These are phyloP conservation scores for Sminthopsis crassicaudata DNA, from an alignment of 2,113 vertebrate species.

Conservation along the genomic window DNA sequence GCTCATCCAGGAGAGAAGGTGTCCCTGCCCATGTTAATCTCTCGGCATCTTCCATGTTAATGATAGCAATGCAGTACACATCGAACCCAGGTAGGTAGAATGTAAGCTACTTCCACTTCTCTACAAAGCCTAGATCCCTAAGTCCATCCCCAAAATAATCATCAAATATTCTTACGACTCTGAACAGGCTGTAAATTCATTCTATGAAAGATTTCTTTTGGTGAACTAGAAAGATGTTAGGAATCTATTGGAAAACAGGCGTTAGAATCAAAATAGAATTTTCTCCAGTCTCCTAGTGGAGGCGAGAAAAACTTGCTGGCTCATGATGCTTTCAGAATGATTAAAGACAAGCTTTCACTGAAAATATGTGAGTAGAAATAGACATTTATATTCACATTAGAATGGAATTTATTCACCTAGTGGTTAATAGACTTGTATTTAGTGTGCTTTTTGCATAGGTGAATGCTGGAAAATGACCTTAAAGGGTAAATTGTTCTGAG, in stretches of 20 bases:
- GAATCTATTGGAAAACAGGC: constrained; percentile 18
- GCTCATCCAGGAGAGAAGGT: constrained; percentile 95
- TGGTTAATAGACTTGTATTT: neutral
- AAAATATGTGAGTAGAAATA: constrained; percentile 18
- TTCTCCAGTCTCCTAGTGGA: neutral
- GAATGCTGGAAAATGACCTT: constrained; percentile 42
- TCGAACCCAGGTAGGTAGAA: constrained; percentile 93
- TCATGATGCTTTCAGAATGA: constrained; percentile 47
- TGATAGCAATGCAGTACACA: constrained; percentile 99
- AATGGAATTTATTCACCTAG: neutral
- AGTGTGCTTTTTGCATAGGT: constrained; percentile 6
- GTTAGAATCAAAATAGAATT: constrained; percentile 43
- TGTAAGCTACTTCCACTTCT: neutral
- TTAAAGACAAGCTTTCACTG: constrained; percentile 27
- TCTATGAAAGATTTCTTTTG: constrained; percentile 7
- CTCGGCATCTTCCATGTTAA: constrained; percentile 98
- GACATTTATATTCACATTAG: neutral
- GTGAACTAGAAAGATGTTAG: neutral
- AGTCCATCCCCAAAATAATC: neutral
- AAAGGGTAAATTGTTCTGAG: constrained; percentile 19
- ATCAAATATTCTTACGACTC: neutral
- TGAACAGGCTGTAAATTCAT: neutral
- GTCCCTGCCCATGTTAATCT: constrained; percentile 97
- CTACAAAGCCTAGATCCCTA: neutral
- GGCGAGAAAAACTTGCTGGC: neutral